A percentile compares a stretch with the other conserved stretches of the same genome.
phyloP scores from a whole-genome alignment of 2,888 invertebrate species.

The Pomacea canaliculata region DNA sequence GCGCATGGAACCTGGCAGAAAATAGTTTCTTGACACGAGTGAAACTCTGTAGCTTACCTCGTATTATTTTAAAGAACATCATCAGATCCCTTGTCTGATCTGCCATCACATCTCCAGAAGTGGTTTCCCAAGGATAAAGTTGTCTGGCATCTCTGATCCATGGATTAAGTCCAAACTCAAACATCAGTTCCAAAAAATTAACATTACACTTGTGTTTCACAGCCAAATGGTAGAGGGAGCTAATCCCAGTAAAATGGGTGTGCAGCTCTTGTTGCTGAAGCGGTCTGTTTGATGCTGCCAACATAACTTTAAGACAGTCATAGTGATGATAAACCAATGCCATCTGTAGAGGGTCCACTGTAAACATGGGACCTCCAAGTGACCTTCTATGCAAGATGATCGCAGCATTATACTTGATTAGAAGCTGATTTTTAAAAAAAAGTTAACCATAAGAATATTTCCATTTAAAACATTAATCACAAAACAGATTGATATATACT shows the following conservation, averaged over 20 bases:
- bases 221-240: conserved; percentile 7
- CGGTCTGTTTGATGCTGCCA: conserved; percentile 21
- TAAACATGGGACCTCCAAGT: background rate
- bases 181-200: conserved; percentile 1
- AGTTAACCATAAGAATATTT: no score
- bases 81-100: background rate
- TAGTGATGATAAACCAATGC: conserved; percentile 40
- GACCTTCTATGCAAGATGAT: background rate
- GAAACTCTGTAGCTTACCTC: background rate
- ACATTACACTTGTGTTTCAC: conserved; percentile 9
- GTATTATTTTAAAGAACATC: background rate
- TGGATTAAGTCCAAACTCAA: conserved; percentile 9
- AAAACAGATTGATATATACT: no score
- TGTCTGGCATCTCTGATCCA: background rate
- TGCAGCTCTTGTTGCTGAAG: background rate
- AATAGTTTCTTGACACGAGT: background rate
- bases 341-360: conserved; percentile 36
- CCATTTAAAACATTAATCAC: no score
- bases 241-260: conserved; percentile 9
- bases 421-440: conserved; percentile 10
- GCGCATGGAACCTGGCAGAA: background rate
- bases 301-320: conserved; percentile 31
- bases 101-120: background rate
- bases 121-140: conserved; percentile 9
- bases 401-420: conserved; percentile 5